Evolutionary conservation across 2,888 invertebrate genomes (phyloP).

Genomic region (Endotricha flammealis): DNA sequence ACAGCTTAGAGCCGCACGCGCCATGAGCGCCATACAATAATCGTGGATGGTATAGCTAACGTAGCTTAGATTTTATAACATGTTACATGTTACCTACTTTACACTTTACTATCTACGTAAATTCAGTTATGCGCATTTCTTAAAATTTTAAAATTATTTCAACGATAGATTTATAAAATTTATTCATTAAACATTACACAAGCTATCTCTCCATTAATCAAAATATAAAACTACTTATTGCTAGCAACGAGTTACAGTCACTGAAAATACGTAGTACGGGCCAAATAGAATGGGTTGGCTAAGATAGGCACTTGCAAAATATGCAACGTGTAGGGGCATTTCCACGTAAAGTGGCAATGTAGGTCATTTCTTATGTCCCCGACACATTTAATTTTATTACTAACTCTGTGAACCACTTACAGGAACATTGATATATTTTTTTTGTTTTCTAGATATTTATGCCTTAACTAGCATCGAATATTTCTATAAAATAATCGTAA

Average conservation of each 20-base stretch:
- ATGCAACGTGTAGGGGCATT: constrained; percentile 14
- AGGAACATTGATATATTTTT: too few relatives aligned
- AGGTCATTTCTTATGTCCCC: too few relatives aligned
- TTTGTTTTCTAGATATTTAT: too few relatives aligned
- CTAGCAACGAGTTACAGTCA: constrained; percentile 41
- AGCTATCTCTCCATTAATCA: constrained; percentile 40
- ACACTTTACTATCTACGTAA: background rate
- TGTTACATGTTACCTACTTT: background rate
- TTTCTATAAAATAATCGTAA: too few relatives aligned
- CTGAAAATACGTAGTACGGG: constrained; percentile 36
- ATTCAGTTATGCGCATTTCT: background rate
- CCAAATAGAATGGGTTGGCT: constrained; percentile 38
- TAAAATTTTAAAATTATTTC: constrained; percentile 8
- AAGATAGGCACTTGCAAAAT: constrained; percentile 29
- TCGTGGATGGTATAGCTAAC: too few relatives aligned
- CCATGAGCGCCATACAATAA: too few relatives aligned
- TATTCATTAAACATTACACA: constrained; percentile 27
- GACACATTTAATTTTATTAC: too few relatives aligned
- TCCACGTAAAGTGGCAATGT: too few relatives aligned
- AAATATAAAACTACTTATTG: constrained; percentile 45
- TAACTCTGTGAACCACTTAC: too few relatives aligned
- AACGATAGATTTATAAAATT: constrained; percentile 29
- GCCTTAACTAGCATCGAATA: too few relatives aligned
- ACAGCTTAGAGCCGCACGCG: too few relatives aligned
- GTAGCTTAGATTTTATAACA: too few relatives aligned